These are phyloP conservation scores for Anniella stebbinsi DNA, from an alignment of 2,797 vertebrate genomes.

Conservation along the genomic window DNA sequence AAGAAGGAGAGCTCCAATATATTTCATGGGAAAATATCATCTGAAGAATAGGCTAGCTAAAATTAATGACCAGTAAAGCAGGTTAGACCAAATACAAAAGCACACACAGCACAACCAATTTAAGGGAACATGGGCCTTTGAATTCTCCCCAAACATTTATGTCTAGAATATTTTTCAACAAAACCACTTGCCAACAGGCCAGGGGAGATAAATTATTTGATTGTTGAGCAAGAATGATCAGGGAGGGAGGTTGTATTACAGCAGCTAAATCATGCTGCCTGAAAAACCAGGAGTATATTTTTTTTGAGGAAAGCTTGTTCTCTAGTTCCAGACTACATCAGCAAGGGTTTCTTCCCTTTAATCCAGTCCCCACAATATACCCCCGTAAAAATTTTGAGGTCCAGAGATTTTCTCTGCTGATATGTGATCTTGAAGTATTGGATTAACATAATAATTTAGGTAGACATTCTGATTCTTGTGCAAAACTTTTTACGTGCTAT, in stretches of 20 bases:
- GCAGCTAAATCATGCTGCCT: neutral
- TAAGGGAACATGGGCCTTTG: conserved; percentile 9
- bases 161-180: conserved; percentile 8
- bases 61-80: conserved; percentile 54
- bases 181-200: neutral
- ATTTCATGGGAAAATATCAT: conserved; percentile 32
- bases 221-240: neutral
- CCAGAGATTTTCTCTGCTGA: too few species aligned
- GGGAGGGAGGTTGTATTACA: neutral
- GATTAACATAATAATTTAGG: too few species aligned
- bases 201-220: neutral
- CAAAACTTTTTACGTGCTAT: too few species aligned
- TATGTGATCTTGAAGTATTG: too few species aligned
- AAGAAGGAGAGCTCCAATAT: conserved; percentile 15
- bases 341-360: neutral
- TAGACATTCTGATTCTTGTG: too few species aligned
- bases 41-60: conserved; percentile 38
- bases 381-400: too few species aligned
- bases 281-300: neutral
- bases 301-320: neutral
- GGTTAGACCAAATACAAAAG: conserved; percentile 37
- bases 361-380: too few species aligned
- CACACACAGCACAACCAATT: conserved; percentile 26
- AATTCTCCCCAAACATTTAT: conserved; percentile 44
- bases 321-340: neutral